Conservation (phyloP, 2,797 vertebrate species). For the Sebastes cheni region DNA sequence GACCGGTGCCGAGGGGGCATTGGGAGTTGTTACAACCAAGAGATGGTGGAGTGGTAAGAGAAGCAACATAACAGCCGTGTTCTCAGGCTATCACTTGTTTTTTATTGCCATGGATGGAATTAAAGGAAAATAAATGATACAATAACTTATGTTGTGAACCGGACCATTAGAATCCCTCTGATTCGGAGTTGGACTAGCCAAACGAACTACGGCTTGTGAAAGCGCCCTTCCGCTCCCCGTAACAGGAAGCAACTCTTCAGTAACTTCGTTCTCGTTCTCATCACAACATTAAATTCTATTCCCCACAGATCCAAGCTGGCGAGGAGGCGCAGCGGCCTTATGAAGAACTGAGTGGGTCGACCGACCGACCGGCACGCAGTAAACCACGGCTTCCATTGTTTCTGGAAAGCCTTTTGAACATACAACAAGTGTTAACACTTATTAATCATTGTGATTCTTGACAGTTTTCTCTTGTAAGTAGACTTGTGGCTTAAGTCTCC, state of each 20-base stretch:
- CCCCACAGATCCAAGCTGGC: conserved; percentile 92
- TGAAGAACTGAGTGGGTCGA: conserved; percentile 85
- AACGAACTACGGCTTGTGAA: neutral
- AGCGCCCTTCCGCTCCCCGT: neutral
- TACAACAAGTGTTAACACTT: conserved; percentile 89
- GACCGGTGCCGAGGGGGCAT: no score
- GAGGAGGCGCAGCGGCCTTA: conserved; percentile 89
- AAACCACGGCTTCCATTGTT: conserved; percentile 63
- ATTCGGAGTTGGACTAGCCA: neutral
- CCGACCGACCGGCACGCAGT: conserved; percentile 14
- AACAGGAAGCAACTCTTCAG: no score
- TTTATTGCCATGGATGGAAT: no score
- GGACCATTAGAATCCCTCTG: neutral
- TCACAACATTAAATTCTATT: neutral
- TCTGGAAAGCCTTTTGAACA: conserved; percentile 80
- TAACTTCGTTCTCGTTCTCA: neutral
- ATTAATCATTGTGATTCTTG: conserved; percentile 94
- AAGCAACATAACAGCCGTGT: no score
- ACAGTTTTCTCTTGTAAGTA: conserved; percentile 92
- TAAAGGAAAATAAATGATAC: no score
- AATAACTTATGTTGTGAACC: no score
- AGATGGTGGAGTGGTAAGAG: no score
- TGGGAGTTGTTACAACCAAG: no score
- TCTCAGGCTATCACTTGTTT: no score
- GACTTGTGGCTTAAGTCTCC: conserved; percentile 92